These are phyloP conservation scores for Herminia tarsipennalis DNA, from an alignment of 2,888 invertebrate species.

Conservation along the genomic window DNA sequence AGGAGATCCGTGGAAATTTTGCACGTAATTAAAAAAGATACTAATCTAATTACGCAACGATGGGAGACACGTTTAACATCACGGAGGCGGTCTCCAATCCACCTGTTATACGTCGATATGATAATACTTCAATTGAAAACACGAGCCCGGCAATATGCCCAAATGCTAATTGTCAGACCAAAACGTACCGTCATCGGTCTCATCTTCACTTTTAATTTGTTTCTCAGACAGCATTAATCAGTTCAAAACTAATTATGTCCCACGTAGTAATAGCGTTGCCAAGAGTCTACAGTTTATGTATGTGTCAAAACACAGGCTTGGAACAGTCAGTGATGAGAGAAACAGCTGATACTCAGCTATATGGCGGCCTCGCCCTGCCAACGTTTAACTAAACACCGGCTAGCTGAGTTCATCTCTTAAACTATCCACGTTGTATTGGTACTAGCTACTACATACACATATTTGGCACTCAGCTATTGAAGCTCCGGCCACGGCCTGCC, in stretches of 20 bases:
- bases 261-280: conserved; percentile 54
- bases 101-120: no score
- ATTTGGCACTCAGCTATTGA: conserved; percentile 53
- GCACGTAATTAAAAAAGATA: no score
- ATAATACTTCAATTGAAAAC: no score
- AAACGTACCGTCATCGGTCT: no score
- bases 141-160: no score
- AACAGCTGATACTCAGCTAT: conserved; percentile 75
- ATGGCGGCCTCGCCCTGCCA: conserved; percentile 48
- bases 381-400: conserved; percentile 57
- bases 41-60: no score
- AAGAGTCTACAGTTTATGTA: conserved; percentile 46
- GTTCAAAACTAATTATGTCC: conserved; percentile 25
- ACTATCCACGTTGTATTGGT: conserved; percentile 53
- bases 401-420: conserved; percentile 74
- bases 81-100: no score
- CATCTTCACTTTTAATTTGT: conserved; percentile 19
- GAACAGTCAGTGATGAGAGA: conserved; percentile 68
- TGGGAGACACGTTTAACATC: no score
- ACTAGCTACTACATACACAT: conserved; percentile 43
- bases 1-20: no score
- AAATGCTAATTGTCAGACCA: no score
- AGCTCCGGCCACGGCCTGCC: conserved; percentile 46
- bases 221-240: conserved; percentile 26
- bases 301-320: conserved; percentile 53